phyloP scores from a whole-genome alignment of 2,888 invertebrate genomes.

The Agriopis marginaria region DNA sequence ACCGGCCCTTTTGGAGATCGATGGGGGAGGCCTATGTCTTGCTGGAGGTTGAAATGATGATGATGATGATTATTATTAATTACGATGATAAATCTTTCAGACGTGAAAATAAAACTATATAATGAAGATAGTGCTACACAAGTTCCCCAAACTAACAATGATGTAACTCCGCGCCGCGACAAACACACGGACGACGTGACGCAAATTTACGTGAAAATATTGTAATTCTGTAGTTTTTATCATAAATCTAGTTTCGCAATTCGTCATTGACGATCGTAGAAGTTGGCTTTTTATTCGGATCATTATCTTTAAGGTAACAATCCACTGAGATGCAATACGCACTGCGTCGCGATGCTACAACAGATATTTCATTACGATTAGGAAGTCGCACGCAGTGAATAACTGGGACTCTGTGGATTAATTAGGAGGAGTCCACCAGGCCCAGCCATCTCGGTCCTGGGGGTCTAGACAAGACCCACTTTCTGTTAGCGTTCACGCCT shows the following conservation, averaged over 20 bases:
- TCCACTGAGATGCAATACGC: constrained; percentile 1
- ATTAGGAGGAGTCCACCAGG: too few relatives aligned
- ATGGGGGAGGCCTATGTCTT: too few relatives aligned
- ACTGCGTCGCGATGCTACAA: not conserved
- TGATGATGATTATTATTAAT: too few relatives aligned
- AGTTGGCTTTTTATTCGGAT: constrained; percentile 64
- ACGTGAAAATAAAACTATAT: not conserved
- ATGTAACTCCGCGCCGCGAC: constrained; percentile 22
- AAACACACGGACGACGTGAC: constrained; percentile 47
- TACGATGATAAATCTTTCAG: not conserved
- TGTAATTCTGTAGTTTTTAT: constrained; percentile 57
- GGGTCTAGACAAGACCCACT: too few relatives aligned
- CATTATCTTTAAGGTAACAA: constrained; percentile 58
- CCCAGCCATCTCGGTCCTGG: too few relatives aligned
- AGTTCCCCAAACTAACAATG: constrained; percentile 14
- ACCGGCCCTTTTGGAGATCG: too few relatives aligned
- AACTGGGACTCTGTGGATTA: too few relatives aligned
- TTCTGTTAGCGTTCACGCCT: too few relatives aligned
- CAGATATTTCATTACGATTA: too few relatives aligned
- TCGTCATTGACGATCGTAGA: constrained; percentile 68
- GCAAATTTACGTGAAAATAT: constrained; percentile 63
- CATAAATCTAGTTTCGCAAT: constrained; percentile 65
- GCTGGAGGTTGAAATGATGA: too few relatives aligned
- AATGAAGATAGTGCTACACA: too few relatives aligned
- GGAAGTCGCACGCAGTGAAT: too few relatives aligned